These are phyloP conservation scores for Pseudochirops corinnae DNA, from an alignment of 2,797 vertebrate genomes.

Conservation along the genomic window DNA sequence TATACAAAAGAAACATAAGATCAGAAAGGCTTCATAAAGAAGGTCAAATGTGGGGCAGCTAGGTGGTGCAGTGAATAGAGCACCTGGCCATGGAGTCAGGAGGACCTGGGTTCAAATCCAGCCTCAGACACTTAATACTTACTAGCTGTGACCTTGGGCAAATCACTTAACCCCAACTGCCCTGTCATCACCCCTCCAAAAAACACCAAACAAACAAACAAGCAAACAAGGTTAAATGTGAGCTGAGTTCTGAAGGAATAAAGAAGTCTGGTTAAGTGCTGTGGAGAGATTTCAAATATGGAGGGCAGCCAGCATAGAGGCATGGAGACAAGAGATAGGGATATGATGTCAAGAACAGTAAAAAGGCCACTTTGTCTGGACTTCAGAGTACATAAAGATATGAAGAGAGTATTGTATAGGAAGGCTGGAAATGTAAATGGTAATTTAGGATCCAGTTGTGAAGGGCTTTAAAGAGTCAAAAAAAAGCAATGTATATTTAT, in stretches of 20 bases:
- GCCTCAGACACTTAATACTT: too few relatives aligned
- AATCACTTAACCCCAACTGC: too few relatives aligned
- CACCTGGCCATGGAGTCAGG: too few relatives aligned
- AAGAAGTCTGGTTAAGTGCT: conserved; percentile 2
- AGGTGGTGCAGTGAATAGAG: too few relatives aligned
- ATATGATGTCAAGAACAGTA: neutral
- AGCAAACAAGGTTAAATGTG: conserved; percentile 2
- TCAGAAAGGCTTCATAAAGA: conserved; percentile 23
- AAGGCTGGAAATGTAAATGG: conserved; percentile 18
- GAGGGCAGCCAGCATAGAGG: conserved; percentile 18
- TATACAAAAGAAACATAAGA: conserved; percentile 6
- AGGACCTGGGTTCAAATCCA: too few relatives aligned
- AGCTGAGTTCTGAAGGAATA: conserved; percentile 29
- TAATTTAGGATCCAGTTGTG: neutral
- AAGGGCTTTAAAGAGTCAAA: conserved; percentile 38
- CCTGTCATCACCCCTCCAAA: too few relatives aligned
- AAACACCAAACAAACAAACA: too few relatives aligned
- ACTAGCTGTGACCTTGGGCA: too few relatives aligned
- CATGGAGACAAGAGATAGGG: neutral
- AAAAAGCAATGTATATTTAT: conserved; percentile 25
- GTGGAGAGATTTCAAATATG: conserved; percentile 21
- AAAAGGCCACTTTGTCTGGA: conserved; percentile 13
- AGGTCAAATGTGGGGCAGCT: neutral
- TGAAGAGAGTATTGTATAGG: neutral
- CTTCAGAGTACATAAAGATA: conserved; percentile 17